Conservation (phyloP, 2,888 invertebrate genomes). For the Diabrotica balteata region DNA sequence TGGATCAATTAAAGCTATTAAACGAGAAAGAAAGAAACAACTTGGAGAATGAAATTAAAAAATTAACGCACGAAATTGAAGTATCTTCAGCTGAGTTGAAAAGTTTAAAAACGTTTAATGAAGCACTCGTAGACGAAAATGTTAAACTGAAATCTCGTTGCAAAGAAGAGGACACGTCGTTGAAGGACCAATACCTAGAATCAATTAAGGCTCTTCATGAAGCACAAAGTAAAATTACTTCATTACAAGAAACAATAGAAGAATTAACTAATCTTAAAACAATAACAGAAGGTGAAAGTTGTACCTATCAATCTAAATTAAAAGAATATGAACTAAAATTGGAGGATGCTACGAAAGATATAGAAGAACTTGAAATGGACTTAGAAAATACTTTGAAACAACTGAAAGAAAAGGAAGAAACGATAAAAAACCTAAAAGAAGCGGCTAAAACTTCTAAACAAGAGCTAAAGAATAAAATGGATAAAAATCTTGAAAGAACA, state of each 20-base stretch:
- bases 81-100: constrained; percentile 33
- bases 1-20: constrained; percentile 32
- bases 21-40: constrained; percentile 39
- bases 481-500: neutral
- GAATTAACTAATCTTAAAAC: constrained; percentile 43
- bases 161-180: constrained; percentile 26
- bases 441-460: constrained; percentile 8
- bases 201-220: constrained; percentile 33
- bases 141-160: constrained; percentile 24
- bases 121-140: constrained; percentile 36
- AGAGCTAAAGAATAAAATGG: constrained; percentile 20
- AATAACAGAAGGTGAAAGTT: constrained; percentile 45
- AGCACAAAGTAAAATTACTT: constrained; percentile 37
- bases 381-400: constrained; percentile 16
- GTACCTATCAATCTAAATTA: constrained; percentile 39
- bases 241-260: constrained; percentile 41
- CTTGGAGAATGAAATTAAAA: constrained; percentile 38
- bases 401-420: constrained; percentile 21
- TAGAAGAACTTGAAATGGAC: constrained; percentile 25
- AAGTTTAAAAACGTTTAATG: constrained; percentile 32
- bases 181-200: constrained; percentile 38
- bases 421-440: constrained; percentile 19
- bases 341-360: constrained; percentile 19
- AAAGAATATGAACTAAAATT: constrained; percentile 34
- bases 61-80: constrained; percentile 39